Percentiles rank a stretch among this genome's conserved stretches.
phyloP scores from a whole-genome alignment of 2,888 invertebrate species.

The Pandemis heparana region DNA sequence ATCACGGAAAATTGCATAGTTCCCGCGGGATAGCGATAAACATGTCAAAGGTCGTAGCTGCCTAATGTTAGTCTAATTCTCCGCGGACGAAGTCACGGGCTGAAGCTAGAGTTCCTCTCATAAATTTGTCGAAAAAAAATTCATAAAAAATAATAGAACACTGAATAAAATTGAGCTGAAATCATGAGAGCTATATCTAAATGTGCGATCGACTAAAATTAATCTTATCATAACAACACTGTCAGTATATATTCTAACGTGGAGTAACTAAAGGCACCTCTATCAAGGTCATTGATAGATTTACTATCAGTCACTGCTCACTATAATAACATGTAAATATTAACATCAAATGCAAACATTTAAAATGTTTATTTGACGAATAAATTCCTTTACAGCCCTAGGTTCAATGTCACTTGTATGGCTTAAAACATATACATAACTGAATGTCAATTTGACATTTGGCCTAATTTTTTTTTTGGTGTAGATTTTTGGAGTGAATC shows the following conservation, averaged over 20 bases:
- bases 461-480: too few relatives aligned
- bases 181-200: constrained; percentile 3
- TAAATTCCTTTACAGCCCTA: too few relatives aligned
- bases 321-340: constrained; percentile 23
- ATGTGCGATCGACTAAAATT: not conserved
- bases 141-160: not conserved
- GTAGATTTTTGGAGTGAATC: too few relatives aligned
- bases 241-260: constrained; percentile 11
- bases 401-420: too few relatives aligned
- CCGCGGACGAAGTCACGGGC: too few relatives aligned
- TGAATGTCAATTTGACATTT: too few relatives aligned
- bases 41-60: too few relatives aligned
- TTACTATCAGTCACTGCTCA: constrained; percentile 7
- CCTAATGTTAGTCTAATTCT: too few relatives aligned
- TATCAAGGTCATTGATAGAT: constrained; percentile 33
- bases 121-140: not conserved
- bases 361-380: not conserved
- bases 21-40: too few relatives aligned
- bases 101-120: too few relatives aligned
- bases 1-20: too few relatives aligned
- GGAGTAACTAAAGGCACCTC: constrained; percentile 28
- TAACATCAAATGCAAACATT: constrained; percentile 20
- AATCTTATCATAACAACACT: constrained; percentile 30
- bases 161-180: not conserved
- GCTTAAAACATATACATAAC: too few relatives aligned